Percentiles rank a stretch among this genome's conserved stretches.
These are phyloP conservation scores for Eilema depressum DNA, from an alignment of 2,888 invertebrate genomes.

Conservation along the genomic window DNA sequence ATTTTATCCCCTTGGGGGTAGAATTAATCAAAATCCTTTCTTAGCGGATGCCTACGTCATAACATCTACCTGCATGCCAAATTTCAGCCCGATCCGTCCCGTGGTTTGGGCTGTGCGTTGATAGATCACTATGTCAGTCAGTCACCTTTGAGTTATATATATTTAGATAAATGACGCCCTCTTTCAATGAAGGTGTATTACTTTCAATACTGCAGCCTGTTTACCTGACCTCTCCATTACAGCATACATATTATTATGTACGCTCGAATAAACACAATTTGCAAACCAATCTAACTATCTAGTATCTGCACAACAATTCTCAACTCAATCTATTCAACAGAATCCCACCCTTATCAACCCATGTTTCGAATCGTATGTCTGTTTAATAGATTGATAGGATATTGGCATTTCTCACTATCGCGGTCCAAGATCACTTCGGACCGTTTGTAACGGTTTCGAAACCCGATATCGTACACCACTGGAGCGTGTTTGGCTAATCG, in stretches of 20 bases:
- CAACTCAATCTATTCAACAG: slow-evolving; percentile 8
- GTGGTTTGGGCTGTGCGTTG: too few relatives aligned
- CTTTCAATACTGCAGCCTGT: too few relatives aligned
- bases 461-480: slow-evolving; percentile 39
- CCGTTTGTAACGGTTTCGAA: slow-evolving; percentile 26
- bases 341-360: slow-evolving; percentile 15
- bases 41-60: too few relatives aligned
- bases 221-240: too few relatives aligned
- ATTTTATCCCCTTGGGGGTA: too few relatives aligned
- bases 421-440: slow-evolving; percentile 27
- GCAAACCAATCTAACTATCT: background rate
- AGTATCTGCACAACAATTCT: background rate
- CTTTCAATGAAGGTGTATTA: too few relatives aligned
- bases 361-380: slow-evolving; percentile 38
- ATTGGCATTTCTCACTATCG: slow-evolving; percentile 40
- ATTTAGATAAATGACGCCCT: too few relatives aligned
- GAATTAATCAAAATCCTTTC: too few relatives aligned
- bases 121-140: too few relatives aligned
- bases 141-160: too few relatives aligned
- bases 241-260: background rate
- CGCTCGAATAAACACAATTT: background rate
- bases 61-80: too few relatives aligned
- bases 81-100: too few relatives aligned
- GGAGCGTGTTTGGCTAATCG: slow-evolving; percentile 42
- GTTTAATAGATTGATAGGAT: slow-evolving; percentile 42